Conservation (phyloP, 37 sponge, comb jelly and placozoan species). For the Aphrocallistes beatrix region DNA sequence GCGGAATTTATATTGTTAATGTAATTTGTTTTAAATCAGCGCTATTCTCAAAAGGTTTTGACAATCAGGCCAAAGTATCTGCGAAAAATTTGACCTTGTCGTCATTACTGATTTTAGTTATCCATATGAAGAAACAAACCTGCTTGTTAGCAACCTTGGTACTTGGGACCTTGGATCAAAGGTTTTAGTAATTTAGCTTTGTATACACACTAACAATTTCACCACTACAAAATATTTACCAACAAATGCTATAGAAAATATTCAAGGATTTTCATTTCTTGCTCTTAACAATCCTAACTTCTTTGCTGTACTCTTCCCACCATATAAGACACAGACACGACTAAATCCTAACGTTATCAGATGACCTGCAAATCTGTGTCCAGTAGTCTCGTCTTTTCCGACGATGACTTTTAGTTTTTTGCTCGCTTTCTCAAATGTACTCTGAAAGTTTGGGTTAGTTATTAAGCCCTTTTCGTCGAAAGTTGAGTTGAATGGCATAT, state of each 20-base stretch:
- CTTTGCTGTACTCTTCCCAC: conserved; percentile 21
- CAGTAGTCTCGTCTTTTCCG: conserved; percentile 27
- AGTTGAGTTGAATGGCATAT: conserved; percentile 43
- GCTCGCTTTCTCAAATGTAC: conserved; percentile 10
- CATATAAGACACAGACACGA: conserved; percentile 59
- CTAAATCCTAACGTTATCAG: conserved; percentile 50
- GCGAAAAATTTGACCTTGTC: too few relatives aligned
- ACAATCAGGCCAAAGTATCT: too few relatives aligned
- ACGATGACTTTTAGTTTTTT: conserved; percentile 45
- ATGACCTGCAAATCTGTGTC: conserved; percentile 50
- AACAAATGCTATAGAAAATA: not conserved
- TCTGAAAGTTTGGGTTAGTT: not conserved
- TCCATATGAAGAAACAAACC: too few relatives aligned
- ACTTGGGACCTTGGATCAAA: too few relatives aligned
- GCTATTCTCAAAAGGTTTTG: too few relatives aligned
- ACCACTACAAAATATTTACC: not conserved
- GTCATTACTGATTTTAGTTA: too few relatives aligned
- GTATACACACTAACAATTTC: too few relatives aligned
- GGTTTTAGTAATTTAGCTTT: too few relatives aligned
- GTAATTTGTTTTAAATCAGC: too few relatives aligned
- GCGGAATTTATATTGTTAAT: too few relatives aligned
- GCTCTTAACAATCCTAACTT: not conserved
- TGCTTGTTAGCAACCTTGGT: too few relatives aligned
- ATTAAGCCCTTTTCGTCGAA: conserved; percentile 46
- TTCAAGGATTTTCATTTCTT: not conserved